A percentile compares a stretch with the other conserved stretches of the same genome.
phyloP scores from a whole-genome alignment of 2,113 vertebrate genomes.

The Emberiza fucata region DNA sequence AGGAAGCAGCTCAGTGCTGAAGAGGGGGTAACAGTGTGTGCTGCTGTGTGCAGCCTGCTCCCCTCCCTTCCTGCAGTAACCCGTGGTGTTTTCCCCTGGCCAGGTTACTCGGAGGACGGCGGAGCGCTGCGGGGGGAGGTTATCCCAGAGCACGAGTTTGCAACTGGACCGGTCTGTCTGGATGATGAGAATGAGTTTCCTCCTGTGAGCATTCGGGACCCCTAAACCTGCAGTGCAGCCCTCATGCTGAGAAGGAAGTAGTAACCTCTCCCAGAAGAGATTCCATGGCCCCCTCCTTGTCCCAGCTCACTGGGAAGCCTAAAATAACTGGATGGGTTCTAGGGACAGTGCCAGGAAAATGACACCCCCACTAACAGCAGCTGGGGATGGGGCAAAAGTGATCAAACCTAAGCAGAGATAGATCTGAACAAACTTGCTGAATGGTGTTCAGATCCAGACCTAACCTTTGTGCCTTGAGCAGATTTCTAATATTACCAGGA shows the following conservation, averaged over 20 bases:
- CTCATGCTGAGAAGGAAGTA: slow-evolving; percentile 20
- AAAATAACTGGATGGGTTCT: not conserved
- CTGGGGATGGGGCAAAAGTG: not conserved
- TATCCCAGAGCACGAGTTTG: slow-evolving; percentile 93
- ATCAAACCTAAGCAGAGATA: not conserved
- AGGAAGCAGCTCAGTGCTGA: not conserved
- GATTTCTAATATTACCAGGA: not conserved
- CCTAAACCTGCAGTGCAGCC: slow-evolving; percentile 69
- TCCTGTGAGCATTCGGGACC: slow-evolving; percentile 86
- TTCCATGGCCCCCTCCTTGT: not conserved
- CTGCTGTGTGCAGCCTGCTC: not conserved
- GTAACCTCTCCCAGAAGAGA: slow-evolving; percentile 10
- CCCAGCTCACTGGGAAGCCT: not conserved
- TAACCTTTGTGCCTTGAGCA: slow-evolving; percentile 19
- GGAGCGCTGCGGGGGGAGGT: slow-evolving; percentile 89
- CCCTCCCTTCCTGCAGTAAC: not conserved
- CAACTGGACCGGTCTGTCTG: slow-evolving; percentile 86
- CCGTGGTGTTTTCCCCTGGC: not conserved
- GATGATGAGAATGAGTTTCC: slow-evolving; percentile 94
- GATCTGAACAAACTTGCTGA: not conserved
- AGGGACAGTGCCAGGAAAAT: slow-evolving; percentile 38
- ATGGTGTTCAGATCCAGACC: not conserved
- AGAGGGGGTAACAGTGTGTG: not conserved
- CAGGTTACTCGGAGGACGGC: slow-evolving; percentile 92
- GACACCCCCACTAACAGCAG: not conserved